phyloP scores from a whole-genome alignment of 2,113 vertebrate species.

The Channa argus region DNA sequence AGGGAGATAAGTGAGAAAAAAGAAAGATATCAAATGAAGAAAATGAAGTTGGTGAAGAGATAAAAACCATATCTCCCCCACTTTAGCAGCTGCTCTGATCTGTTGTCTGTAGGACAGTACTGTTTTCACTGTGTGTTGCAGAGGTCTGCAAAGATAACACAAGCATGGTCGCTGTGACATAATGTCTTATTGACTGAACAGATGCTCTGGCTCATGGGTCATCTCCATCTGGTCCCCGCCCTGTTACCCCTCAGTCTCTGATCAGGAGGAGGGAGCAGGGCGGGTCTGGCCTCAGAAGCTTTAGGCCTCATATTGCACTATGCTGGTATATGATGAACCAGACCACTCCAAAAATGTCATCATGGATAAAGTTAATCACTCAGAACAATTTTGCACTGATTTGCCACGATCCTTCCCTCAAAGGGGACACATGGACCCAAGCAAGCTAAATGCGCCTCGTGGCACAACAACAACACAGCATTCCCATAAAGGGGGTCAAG shows the following conservation, averaged over 20 bases:
- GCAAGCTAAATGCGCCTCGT: too few species aligned
- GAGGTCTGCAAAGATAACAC: conserved; percentile 21
- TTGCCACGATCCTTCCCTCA: too few species aligned
- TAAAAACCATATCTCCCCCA: conserved; percentile 20
- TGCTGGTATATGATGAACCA: not conserved
- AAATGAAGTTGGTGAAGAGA: too few species aligned
- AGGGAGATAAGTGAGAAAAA: not conserved
- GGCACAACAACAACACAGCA: too few species aligned
- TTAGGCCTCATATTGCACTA: conserved; percentile 38
- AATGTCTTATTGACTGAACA: conserved; percentile 63
- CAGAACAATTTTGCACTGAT: too few species aligned
- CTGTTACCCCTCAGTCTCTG: conserved; percentile 39
- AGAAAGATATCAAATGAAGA: not conserved
- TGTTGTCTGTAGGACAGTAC: conserved; percentile 27
- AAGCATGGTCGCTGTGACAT: conserved; percentile 54
- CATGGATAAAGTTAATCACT: too few species aligned
- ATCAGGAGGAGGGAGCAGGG: conserved; percentile 24
- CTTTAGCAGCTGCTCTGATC: conserved; percentile 1
- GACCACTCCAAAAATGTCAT: too few species aligned
- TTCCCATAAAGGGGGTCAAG: too few species aligned
- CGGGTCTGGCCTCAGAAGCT: conserved; percentile 29
- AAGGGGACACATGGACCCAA: too few species aligned
- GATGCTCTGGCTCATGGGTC: conserved; percentile 61
- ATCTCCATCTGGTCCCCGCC: conserved; percentile 64
- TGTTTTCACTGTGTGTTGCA: not conserved